phyloP scores from a whole-genome alignment of 1,140 invertebrate species.

The Drosophila lacertosa region DNA sequence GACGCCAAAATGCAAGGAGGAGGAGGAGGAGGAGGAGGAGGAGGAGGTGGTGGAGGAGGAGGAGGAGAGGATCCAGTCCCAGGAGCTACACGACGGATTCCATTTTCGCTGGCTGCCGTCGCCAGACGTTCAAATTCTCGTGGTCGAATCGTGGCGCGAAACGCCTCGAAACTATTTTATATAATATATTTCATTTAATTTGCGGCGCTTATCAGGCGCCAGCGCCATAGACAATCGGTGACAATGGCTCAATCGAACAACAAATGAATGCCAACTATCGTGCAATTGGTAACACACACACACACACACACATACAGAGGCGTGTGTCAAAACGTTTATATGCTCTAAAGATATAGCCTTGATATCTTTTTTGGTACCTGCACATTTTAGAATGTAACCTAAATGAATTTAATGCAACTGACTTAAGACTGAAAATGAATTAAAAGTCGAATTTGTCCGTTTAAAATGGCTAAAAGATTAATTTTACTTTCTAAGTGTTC shows the following conservation, averaged over 20 bases:
- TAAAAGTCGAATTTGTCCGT: too few relatives aligned
- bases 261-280: conserved; percentile 44
- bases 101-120: conserved; percentile 47
- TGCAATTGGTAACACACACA: conserved; percentile 11
- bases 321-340: not conserved
- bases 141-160: conserved; percentile 33
- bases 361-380: not conserved
- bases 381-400: not conserved
- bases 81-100: conserved; percentile 64
- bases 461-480: too few relatives aligned
- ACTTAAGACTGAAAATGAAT: not conserved
- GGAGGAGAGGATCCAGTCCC: conserved; percentile 4
- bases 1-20: conserved; percentile 52
- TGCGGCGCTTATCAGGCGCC: conserved; percentile 80
- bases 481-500: too few relatives aligned
- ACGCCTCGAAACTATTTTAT: conserved; percentile 42
- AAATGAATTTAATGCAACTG: not conserved
- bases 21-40: not conserved
- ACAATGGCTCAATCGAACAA: conserved; percentile 72
- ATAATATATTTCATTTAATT: conserved; percentile 76
- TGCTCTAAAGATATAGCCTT: not conserved
- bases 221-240: conserved; percentile 63
- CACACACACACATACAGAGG: not conserved
- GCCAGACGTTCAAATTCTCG: conserved; percentile 40
- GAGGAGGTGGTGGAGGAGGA: not conserved